phyloP scores from a whole-genome alignment of 2,113 vertebrate genomes.

The Bufo bufo region DNA sequence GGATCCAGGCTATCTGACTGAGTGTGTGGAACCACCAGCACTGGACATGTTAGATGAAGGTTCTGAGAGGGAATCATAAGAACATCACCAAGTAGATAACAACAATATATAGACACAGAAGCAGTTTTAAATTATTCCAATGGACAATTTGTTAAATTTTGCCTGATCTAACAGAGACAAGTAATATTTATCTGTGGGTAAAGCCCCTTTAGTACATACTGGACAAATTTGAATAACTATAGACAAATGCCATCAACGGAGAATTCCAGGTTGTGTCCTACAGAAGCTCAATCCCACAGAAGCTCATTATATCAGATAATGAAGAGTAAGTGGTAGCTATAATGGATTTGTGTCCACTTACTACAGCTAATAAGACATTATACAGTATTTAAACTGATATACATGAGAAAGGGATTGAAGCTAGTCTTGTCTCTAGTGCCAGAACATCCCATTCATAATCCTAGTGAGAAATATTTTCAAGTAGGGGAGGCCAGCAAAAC shows the following conservation, averaged over 20 bases:
- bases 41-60: no score
- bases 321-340: neutral
- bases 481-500: neutral
- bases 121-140: no score
- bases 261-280: neutral
- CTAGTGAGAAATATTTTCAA: neutral
- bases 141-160: no score
- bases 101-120: no score
- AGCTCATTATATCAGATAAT: neutral
- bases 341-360: neutral
- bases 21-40: no score
- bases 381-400: neutral
- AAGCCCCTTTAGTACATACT: no score
- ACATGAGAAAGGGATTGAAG: neutral
- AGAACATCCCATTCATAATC: neutral
- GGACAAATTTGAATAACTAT: no score
- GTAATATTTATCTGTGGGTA: no score
- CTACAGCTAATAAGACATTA: neutral
- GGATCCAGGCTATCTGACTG: no score
- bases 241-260: neutral
- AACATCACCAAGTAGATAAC: no score
- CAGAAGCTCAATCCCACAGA: neutral
- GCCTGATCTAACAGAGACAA: no score
- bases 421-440: neutral
- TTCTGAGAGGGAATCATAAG: no score